phyloP scores from a whole-genome alignment of 2,888 invertebrate species.

The Helobdella robusta region DNA sequence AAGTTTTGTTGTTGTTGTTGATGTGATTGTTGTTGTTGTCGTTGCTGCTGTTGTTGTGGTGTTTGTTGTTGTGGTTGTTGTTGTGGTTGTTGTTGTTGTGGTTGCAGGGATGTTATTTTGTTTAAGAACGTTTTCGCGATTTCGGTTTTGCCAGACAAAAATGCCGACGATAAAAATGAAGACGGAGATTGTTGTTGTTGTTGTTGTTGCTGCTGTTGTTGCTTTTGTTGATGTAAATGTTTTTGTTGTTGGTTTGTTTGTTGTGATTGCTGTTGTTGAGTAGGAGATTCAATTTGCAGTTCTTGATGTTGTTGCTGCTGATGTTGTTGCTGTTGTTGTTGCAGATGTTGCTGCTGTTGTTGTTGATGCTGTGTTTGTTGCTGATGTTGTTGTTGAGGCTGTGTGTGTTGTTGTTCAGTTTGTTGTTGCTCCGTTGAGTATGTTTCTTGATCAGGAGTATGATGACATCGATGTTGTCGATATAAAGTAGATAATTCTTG shows the following conservation, averaged over 20 bases:
- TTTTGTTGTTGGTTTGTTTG: neutral
- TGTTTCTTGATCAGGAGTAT: neutral
- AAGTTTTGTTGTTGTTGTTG: neutral
- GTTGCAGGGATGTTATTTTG: too few species aligned
- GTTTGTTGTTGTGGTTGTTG: conserved; percentile 1
- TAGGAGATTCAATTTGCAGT: too few species aligned
- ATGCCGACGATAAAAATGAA: too few species aligned
- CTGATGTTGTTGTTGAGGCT: neutral
- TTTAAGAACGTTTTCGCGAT: too few species aligned
- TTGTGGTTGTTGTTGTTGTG: neutral
- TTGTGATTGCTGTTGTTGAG: neutral
- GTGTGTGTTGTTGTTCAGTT: neutral
- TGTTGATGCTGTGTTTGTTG: neutral
- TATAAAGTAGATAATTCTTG: neutral
- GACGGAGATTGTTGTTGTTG: neutral
- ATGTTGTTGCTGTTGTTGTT: conserved; percentile 9
- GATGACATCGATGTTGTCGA: neutral
- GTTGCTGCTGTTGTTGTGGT: neutral
- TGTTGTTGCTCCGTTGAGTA: neutral
- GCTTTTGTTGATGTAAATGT: neutral
- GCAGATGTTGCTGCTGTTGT: neutral
- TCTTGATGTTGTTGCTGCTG: neutral
- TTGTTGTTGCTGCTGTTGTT: neutral
- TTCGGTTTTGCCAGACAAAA: too few species aligned
- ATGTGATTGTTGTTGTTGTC: neutral